Base-by-base conservation (phyloP, 2,888 invertebrate species). In the Eugnorisma glareosa region DNA sequence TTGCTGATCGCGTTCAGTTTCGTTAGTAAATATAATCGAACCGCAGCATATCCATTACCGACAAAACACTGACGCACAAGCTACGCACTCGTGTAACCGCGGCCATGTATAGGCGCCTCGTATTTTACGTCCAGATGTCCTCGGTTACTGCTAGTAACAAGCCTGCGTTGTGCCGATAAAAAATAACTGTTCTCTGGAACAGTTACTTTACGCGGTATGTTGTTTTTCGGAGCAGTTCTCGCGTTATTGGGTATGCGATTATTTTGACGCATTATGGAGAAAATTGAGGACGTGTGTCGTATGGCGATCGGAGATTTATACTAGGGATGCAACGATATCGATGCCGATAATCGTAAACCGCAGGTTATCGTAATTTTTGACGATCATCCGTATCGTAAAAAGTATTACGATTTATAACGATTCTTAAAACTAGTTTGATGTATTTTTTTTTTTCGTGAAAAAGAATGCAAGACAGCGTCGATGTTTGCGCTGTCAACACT, bases 61-160 rank as follows among this genome's bases (percentile, higher is more conserved):
- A 15, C 72, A 31, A 66, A 84, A 71, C 72, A 81, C 54, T 67
- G 59, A 76, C 77, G n/a, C 40, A 73, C 69, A 70, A 79, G 69
- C 82, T 83, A 82, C 81, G 59, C 73, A 68, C 64, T 69, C 71
- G 66, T 89, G 80, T 77, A 75, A 86, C 77, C 82, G 64, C 82
- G 37, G 59, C 78, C 66, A 84, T 88, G 85, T 86, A 82, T 81
- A 79, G 54, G 73, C 73, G 67, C 84, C 82, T 81, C 87, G 88
- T 91, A 91, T 91, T 88, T 92, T 87, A 90, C 87, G 87, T 81
- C 84, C 86, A 86, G 88, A 87, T 86, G 89, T 86, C 89, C 88
- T 84, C 78, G 79, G 89, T 87, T 88, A 90, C 85, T 78, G 88
- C 77, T 73, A 74, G 84, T 85, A 81, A 80, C 79, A 77, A 77